phyloP scores from a whole-genome alignment of 2,888 invertebrate species.

The Iselma pallidipennis region DNA sequence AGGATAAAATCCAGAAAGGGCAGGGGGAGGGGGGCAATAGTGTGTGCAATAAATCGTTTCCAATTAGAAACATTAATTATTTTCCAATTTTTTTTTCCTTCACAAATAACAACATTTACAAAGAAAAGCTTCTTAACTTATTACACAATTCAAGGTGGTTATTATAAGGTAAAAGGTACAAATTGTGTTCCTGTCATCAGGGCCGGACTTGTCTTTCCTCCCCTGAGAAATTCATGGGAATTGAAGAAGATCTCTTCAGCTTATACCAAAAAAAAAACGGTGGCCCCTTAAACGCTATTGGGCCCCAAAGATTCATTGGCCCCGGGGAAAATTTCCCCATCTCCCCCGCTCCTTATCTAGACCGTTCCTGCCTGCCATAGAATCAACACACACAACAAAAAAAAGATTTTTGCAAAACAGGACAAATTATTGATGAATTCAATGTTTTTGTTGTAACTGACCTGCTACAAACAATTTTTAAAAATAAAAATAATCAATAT shows the following conservation, averaged over 20 bases:
- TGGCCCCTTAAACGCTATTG: too few species aligned
- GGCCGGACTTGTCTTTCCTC: too few species aligned
- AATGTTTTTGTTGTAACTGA: slow-evolving; percentile 33
- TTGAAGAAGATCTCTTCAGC: too few species aligned
- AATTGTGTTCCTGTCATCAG: background rate
- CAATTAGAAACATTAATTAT: background rate
- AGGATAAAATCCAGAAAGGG: slow-evolving; percentile 5
- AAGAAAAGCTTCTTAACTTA: slow-evolving; percentile 2
- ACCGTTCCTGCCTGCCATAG: too few species aligned
- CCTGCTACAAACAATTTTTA: slow-evolving; percentile 30
- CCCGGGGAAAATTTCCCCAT: too few species aligned
- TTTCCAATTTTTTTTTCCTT: background rate
- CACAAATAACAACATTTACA: background rate
- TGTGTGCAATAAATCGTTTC: background rate
- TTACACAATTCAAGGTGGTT: background rate
- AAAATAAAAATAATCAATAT: slow-evolving; percentile 22
- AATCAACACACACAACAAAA: too few species aligned
- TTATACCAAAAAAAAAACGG: too few species aligned
- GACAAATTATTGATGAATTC: background rate
- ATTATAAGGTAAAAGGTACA: background rate
- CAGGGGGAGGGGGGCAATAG: too few species aligned
- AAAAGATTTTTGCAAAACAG: too few species aligned
- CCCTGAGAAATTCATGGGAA: too few species aligned
- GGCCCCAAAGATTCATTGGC: too few species aligned
- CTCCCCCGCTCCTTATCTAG: too few species aligned